Base-by-base conservation (phyloP, 2,797 vertebrate species). In the Novumbra hubbsi region DNA sequence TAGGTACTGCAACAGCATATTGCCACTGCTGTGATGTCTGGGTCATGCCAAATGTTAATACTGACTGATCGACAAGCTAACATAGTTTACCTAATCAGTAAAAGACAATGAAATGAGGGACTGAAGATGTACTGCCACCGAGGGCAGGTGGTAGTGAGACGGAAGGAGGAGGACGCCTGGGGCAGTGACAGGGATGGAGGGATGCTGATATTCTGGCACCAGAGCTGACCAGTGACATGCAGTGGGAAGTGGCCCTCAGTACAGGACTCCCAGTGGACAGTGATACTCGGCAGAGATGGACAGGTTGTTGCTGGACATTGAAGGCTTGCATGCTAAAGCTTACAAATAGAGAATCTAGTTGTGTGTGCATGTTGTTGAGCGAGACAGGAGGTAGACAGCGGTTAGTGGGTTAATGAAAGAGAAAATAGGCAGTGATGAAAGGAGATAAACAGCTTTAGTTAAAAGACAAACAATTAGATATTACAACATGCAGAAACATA, bases 401-500 rank as follows among this genome's bases (percentile, higher is more conserved):
- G 70, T 81, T 84, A 79, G 72, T 68, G 38, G 62, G 80, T 85
- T 57, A 78, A 76, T 83, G 67, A 73, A 64, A 34, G 71, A 64
- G 72, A 65, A 70, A 24, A 27, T 8, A 32, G 50, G n/a, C n/a
- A 76, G 60, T 57, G 49, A 71, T 68, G 52, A 70, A 73, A 73
- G n/a, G 30, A 41, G 41, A 45, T 12, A 12, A 45, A 45, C 41
- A 14, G 41, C 41, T 11, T 45, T 19, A 73, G 62, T 49, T 62
- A 77, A 41, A 38, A 73, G 71, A 74, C 50, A 74, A 74, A 70
- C 57, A 85, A 72, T 24, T 30, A 80, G 71, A 66, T 38, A 76
- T 80, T 73, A 80, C 82, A 80, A 75, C 92, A 93, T 93, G 91
- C 91, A 92, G 55, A 87, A 77, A 32, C 66, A 84, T 78, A 87